Evolutionary conservation across 2,113 vertebrate species (phyloP).

Genomic region (Vidua chalybeata): DNA sequence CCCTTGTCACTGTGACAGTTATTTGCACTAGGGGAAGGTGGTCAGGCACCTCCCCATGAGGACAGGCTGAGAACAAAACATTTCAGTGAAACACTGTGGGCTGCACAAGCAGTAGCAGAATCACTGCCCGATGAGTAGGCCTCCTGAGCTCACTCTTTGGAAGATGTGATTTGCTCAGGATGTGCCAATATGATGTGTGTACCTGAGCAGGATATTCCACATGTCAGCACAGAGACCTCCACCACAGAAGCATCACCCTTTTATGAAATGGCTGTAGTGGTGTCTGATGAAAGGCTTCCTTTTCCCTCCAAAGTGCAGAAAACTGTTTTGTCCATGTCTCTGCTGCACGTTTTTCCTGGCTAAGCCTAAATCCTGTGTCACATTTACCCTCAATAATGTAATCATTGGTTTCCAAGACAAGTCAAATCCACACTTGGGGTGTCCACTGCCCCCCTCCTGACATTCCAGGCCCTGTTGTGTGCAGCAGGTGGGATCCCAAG

Average conservation of each 20-base stretch:
- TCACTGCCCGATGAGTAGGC: too few relatives aligned
- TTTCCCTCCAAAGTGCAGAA: neutral
- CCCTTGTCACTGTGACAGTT: neutral
- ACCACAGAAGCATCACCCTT: neutral
- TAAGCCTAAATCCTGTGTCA: neutral
- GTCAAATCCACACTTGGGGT: neutral
- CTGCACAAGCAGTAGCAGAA: neutral
- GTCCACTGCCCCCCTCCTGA: neutral
- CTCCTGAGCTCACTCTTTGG: neutral
- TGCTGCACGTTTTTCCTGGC: neutral
- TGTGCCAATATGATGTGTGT: neutral
- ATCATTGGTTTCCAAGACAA: neutral
- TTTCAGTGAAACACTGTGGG: neutral
- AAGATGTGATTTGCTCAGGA: neutral
- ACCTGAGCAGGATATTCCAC: neutral
- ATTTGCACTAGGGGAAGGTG: neutral
- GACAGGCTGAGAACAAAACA: neutral
- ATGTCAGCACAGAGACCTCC: neutral
- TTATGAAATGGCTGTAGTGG: neutral
- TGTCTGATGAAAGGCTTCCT: neutral
- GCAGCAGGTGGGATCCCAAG: neutral
- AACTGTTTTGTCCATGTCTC: neutral
- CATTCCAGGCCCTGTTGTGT: neutral
- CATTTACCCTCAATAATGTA: neutral
- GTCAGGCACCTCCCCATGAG: neutral